Conservation (phyloP, 2,888 invertebrate species). For the Chaetogeoica ovagalla region DNA sequence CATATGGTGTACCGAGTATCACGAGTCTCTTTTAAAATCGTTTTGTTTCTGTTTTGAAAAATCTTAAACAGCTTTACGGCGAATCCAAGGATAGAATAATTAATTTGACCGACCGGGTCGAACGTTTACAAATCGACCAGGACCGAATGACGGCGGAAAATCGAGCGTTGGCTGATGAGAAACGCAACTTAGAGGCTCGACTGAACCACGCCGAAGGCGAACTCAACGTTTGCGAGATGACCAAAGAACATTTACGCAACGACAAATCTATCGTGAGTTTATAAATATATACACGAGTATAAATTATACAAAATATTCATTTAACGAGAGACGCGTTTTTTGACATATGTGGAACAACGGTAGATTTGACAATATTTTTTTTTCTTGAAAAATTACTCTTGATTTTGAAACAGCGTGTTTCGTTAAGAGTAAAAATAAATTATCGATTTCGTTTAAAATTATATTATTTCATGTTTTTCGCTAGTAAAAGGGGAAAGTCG, state of each 20-base stretch:
- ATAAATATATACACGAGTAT: no score
- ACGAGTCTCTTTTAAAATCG: background rate
- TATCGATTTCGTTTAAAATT: no score
- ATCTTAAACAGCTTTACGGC: slow-evolving; percentile 31
- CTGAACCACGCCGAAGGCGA: slow-evolving; percentile 80
- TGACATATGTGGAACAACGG: background rate
- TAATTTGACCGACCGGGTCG: slow-evolving; percentile 33
- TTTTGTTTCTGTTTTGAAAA: slow-evolving; percentile 23
- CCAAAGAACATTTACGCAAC: slow-evolving; percentile 72
- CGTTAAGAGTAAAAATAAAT: no score
- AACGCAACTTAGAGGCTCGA: slow-evolving; percentile 72
- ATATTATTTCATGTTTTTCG: no score
- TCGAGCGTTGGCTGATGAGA: slow-evolving; percentile 75
- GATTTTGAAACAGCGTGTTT: no score
- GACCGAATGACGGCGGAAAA: slow-evolving; percentile 69
- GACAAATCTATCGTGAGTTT: slow-evolving; percentile 75
- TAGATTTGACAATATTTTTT: no score
- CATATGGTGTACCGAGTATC: no score
- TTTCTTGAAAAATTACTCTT: no score
- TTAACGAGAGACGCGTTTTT: background rate
- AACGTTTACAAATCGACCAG: slow-evolving; percentile 56
- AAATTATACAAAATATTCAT: slow-evolving; percentile 58
- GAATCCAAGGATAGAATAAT: slow-evolving; percentile 46
- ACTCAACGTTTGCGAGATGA: slow-evolving; percentile 71
- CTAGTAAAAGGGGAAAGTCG: no score